Base-by-base conservation (phyloP, 1,140 invertebrate species). In the Aphelenchoides avenae region DNA sequence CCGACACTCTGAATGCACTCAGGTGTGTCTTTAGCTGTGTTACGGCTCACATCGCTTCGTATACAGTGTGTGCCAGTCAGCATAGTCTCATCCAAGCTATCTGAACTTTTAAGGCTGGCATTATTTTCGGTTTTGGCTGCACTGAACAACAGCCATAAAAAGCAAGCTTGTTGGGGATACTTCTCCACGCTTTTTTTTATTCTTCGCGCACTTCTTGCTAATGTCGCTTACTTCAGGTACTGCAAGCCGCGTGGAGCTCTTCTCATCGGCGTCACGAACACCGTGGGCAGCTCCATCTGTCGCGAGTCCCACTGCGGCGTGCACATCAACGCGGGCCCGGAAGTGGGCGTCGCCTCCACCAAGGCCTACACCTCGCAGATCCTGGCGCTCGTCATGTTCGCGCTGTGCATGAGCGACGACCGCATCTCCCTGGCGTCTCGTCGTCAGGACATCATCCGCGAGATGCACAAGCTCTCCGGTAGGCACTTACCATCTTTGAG, bases 341-440 rank as follows among this genome's bases (percentile, higher is more conserved):
- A 99, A 81, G 98, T 99, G 72, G 95, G 95, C 79, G 95, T 99
- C 11, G 95, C 95, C 22, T 96, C 91, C 47, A 99, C 95, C 3
- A 99, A 99, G 44, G 94, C 95, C 1, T 99, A 99, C 78, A 99
- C 95, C 0, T 96, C 91, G 52, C 95, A 99, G 80, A 96, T 99
- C 80, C 89, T 99, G 52, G 90, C 94, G 0, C 82, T 99, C 29
- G 92, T 98, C 0, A 93, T 99, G 92, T 97, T 99, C 80, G 93
- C 88, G 1, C 80, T 99, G 36, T 90, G 95, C 31, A 91, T 99
- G 85, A 91, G 90, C 76, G 93, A 99, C 78, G 95, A 99, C 79
- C 84, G 91, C 62, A 87, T 97, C 70, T 97, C 92, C 1, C 83
- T 93, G 77, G 86, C 87, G 70, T 82, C 85, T 30, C 81, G 95